phyloP scores from a whole-genome alignment of 2,797 vertebrate genomes.

The Hapalemur alaotrensis region DNA sequence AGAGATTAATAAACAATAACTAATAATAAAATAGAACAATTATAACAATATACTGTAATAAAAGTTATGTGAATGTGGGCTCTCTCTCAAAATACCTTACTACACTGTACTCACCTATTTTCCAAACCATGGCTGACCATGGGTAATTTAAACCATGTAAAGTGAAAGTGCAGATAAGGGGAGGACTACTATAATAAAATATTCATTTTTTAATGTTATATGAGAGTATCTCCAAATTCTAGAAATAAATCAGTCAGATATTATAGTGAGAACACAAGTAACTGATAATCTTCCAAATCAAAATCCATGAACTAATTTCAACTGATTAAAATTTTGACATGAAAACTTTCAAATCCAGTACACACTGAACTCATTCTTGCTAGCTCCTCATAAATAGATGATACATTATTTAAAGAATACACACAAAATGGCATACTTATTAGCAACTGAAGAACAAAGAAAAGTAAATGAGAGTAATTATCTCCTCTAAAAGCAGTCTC shows the following conservation, averaged over 20 bases:
- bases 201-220: not conserved
- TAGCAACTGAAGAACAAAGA: not conserved
- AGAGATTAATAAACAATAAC: not conserved
- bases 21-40: not conserved
- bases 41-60: not conserved
- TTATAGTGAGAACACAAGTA: not conserved
- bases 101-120: not conserved
- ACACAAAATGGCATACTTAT: not conserved
- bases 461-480: conserved; percentile 16
- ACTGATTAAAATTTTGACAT: not conserved
- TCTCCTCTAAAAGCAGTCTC: not conserved
- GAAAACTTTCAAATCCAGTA: not conserved
- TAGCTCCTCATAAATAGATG: not conserved
- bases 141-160: not conserved
- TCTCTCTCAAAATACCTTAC: not conserved
- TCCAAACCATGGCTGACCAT: not conserved
- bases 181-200: not conserved
- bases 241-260: conserved; percentile 21
- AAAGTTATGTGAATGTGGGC: not conserved
- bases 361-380: not conserved
- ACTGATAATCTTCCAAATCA: not conserved
- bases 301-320: conserved; percentile 3
- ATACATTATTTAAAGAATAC: conserved; percentile 30
- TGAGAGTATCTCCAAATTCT: not conserved
- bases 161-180: not conserved